Conservation (phyloP, 2,113 vertebrate genomes). For the Oenanthe melanoleuca region DNA sequence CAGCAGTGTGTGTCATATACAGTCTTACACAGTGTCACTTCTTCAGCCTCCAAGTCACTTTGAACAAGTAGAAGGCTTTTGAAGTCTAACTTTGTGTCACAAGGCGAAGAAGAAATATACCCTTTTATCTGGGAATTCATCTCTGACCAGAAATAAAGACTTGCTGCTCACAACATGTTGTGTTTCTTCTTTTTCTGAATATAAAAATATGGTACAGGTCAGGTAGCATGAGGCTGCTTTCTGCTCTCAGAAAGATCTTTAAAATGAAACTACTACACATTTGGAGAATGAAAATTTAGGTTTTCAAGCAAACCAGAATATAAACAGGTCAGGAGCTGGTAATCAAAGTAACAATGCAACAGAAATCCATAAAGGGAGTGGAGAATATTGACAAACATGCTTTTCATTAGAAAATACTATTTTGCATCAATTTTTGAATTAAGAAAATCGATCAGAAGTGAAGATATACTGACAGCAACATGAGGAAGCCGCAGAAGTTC, state of each 20-base stretch:
- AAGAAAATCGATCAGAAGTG: conserved; percentile 19
- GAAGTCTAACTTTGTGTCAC: conserved; percentile 24
- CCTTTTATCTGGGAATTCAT: conserved; percentile 40
- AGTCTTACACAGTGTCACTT: background rate
- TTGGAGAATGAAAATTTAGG: background rate
- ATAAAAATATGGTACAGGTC: background rate
- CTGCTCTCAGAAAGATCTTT: background rate
- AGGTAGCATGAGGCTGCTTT: background rate
- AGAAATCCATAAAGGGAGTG: conserved; percentile 8
- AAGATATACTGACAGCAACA: background rate
- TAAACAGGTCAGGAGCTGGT: background rate
- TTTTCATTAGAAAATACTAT: conserved; percentile 45
- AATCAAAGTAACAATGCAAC: background rate
- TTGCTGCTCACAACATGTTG: conserved; percentile 10
- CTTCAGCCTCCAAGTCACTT: background rate
- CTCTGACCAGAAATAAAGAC: conserved; percentile 35
- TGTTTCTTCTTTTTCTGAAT: conserved; percentile 5
- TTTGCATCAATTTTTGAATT: conserved; percentile 11
- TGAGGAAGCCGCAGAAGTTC: background rate
- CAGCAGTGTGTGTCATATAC: background rate
- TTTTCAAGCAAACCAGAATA: background rate
- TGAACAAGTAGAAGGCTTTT: conserved; percentile 33
- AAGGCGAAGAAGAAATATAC: conserved; percentile 25
- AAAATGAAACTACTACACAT: background rate
- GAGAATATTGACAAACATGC: background rate